These are phyloP conservation scores for Yponomeuta evonymella DNA, from an alignment of 2,888 invertebrate genomes.

Conservation along the genomic window DNA sequence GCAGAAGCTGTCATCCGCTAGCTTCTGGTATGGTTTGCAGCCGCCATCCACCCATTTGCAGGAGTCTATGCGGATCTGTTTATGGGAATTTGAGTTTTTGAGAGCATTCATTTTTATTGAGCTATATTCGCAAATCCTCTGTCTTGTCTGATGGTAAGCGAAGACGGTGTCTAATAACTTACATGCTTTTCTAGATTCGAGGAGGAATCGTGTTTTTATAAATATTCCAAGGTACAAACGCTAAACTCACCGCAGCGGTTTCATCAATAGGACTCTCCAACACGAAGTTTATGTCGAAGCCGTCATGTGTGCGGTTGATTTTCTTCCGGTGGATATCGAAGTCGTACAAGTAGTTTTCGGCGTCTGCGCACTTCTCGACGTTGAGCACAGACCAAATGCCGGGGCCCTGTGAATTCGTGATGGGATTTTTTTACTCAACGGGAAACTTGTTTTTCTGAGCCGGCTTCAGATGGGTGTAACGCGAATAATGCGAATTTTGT, in stretches of 20 bases:
- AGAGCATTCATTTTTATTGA: too few relatives aligned
- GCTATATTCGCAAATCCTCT: too few relatives aligned
- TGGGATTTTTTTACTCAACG: too few relatives aligned
- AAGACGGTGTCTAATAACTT: too few relatives aligned
- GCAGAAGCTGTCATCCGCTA: conserved; percentile 36
- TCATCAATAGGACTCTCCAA: conserved; percentile 28
- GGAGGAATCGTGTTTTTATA: too few relatives aligned
- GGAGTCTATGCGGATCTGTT: conserved; percentile 34
- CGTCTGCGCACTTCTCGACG: conserved; percentile 34
- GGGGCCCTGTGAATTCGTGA: conserved; percentile 31
- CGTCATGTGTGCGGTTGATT: conserved; percentile 48
- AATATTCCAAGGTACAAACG: too few relatives aligned
- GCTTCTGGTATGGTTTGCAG: conserved; percentile 44
- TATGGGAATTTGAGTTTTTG: background rate
- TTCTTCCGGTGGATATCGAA: conserved; percentile 27
- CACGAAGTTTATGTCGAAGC: conserved; percentile 30
- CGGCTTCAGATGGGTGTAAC: too few relatives aligned
- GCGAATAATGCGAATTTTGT: too few relatives aligned
- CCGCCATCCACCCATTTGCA: conserved; percentile 52
- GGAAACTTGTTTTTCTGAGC: too few relatives aligned
- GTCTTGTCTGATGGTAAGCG: too few relatives aligned
- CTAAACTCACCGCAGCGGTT: conserved; percentile 28
- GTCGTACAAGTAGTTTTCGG: conserved; percentile 25
- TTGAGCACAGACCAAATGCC: conserved; percentile 41
- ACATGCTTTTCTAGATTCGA: too few relatives aligned